These are phyloP conservation scores for Spodoptera littoralis DNA, from an alignment of 2,888 invertebrate genomes.

Conservation along the genomic window DNA sequence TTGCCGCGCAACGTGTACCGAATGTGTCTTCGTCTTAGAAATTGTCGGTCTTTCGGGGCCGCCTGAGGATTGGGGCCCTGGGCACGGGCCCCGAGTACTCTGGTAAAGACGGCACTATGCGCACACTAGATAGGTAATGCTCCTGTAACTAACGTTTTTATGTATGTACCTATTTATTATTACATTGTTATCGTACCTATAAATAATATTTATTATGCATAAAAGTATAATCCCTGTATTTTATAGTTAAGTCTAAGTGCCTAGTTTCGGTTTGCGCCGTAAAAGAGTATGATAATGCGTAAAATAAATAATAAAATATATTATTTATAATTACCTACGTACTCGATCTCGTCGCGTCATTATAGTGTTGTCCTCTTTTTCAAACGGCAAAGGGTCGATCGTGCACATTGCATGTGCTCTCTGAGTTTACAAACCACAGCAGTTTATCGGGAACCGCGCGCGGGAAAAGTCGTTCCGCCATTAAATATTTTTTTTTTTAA, in stretches of 20 bases:
- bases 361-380: conserved; percentile 20
- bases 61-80: no score
- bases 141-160: conserved; percentile 3
- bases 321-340: conserved; percentile 22
- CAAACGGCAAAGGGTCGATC: conserved; percentile 69
- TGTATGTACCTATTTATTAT: conserved; percentile 8
- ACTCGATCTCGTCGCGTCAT: conserved; percentile 44
- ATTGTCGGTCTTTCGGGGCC: no score
- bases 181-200: conserved; percentile 14
- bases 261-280: conserved; percentile 10
- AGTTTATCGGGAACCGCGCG: conserved; percentile 66
- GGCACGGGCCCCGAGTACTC: no score
- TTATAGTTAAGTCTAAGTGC: conserved; percentile 12
- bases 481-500: conserved; percentile 33
- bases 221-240: conserved; percentile 8
- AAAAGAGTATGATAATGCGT: background rate
- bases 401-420: conserved; percentile 59
- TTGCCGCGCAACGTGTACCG: no score
- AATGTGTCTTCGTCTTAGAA: no score
- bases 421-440: conserved; percentile 39
- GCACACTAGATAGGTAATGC: conserved; percentile 25
- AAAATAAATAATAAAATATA: conserved; percentile 20
- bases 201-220: no score
- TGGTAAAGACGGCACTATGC: no score
- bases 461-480: conserved; percentile 70